Conservation (phyloP, 2,113 vertebrate genomes). For the Centrocercus urophasianus region DNA sequence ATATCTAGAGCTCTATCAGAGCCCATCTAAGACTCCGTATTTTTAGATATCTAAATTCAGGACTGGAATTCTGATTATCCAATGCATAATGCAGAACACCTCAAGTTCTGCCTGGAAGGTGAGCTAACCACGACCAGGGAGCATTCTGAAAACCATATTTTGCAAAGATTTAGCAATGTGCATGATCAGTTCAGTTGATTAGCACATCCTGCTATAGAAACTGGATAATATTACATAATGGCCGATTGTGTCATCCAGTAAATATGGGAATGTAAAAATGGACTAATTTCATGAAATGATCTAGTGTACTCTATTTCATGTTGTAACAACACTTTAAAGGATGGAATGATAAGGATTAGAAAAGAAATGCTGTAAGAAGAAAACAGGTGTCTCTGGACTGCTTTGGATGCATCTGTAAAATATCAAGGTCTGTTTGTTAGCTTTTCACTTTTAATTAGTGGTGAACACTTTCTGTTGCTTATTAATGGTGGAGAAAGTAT, state of each 20-base stretch:
- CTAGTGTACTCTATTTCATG: conserved; percentile 8
- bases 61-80: background rate
- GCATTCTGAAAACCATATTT: background rate
- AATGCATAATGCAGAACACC: background rate
- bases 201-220: background rate
- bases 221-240: background rate
- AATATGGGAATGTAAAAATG: background rate
- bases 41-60: background rate
- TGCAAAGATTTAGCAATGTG: background rate
- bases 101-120: background rate
- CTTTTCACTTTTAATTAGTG: conserved; percentile 34
- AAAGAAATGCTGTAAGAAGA: conserved; percentile 18
- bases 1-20: background rate
- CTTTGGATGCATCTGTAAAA: conserved; percentile 6
- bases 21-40: background rate
- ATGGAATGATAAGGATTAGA: background rate
- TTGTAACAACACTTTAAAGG: background rate
- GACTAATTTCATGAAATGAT: background rate
- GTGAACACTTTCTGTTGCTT: conserved; percentile 16
- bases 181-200: background rate
- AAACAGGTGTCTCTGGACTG: conserved; percentile 18
- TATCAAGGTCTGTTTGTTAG: background rate
- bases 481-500: background rate
- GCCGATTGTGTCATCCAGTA: background rate
- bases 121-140: background rate